These are phyloP conservation scores for Euborellia annulipes DNA, from an alignment of 1,140 invertebrate species.

Conservation along the genomic window DNA sequence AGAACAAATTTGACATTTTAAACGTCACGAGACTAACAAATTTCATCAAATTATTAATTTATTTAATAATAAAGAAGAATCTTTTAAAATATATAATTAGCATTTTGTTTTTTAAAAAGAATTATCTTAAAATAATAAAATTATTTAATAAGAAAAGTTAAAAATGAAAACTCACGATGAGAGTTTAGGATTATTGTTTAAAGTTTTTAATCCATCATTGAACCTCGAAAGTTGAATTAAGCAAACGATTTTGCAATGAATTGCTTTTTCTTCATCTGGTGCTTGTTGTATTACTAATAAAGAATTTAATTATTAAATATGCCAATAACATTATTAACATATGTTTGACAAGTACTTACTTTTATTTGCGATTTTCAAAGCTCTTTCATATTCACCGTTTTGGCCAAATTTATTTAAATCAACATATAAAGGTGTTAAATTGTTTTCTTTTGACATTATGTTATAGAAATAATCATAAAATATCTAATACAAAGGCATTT, in stretches of 20 bases:
- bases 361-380: conserved; percentile 73
- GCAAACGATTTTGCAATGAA: conserved; percentile 82
- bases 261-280: conserved; percentile 64
- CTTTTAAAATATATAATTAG: too few relatives aligned
- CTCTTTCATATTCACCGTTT: conserved; percentile 74
- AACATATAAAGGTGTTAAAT: conserved; percentile 39
- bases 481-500: too few relatives aligned
- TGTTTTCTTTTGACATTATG: too few relatives aligned
- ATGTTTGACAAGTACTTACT: conserved; percentile 54
- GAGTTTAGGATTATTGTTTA: conserved; percentile 48
- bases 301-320: conserved; percentile 11
- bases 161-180: conserved; percentile 36
- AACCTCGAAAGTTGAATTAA: conserved; percentile 76
- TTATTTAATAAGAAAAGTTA: too few relatives aligned
- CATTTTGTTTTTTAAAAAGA: too few relatives aligned
- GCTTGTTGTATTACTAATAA: conserved; percentile 58
- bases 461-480: too few relatives aligned
- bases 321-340: background rate
- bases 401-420: conserved; percentile 75
- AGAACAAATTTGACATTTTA: too few relatives aligned
- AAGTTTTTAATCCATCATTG: conserved; percentile 64
- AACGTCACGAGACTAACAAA: too few relatives aligned
- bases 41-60: too few relatives aligned
- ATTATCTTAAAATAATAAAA: too few relatives aligned
- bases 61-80: too few relatives aligned